phyloP scores from a whole-genome alignment of 2,797 vertebrate genomes.

The Gallirallus australis region DNA sequence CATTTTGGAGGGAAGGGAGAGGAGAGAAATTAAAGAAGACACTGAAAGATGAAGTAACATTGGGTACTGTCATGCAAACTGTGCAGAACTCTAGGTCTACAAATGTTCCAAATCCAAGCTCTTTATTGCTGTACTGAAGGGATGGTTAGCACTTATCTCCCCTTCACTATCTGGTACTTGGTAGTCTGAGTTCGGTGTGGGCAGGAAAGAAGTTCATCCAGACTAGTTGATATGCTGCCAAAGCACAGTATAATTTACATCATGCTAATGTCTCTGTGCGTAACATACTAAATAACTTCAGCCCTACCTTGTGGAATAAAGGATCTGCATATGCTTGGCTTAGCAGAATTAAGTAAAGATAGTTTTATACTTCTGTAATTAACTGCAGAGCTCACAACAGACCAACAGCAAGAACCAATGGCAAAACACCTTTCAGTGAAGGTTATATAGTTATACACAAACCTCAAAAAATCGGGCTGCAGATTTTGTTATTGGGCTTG shows the following conservation, averaged over 20 bases:
- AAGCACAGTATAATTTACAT: background rate
- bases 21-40: constrained; percentile 48
- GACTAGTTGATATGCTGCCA: background rate
- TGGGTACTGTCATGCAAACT: background rate
- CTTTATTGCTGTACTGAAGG: background rate
- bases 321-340: background rate
- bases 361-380: background rate
- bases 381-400: background rate
- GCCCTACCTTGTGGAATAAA: background rate
- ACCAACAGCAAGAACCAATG: background rate
- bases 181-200: background rate
- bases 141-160: background rate
- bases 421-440: background rate
- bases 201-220: background rate
- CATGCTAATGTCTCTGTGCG: background rate
- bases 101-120: background rate
- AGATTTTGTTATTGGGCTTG: background rate
- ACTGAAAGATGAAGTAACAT: background rate
- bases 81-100: background rate
- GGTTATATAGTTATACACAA: background rate
- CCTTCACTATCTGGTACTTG: background rate
- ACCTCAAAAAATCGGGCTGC: background rate
- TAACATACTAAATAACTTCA: background rate
- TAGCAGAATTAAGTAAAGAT: background rate
- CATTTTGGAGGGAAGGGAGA: constrained; percentile 71